Base-by-base conservation (phyloP, 2,113 vertebrate species). In the Madoqua kirkii region DNA sequence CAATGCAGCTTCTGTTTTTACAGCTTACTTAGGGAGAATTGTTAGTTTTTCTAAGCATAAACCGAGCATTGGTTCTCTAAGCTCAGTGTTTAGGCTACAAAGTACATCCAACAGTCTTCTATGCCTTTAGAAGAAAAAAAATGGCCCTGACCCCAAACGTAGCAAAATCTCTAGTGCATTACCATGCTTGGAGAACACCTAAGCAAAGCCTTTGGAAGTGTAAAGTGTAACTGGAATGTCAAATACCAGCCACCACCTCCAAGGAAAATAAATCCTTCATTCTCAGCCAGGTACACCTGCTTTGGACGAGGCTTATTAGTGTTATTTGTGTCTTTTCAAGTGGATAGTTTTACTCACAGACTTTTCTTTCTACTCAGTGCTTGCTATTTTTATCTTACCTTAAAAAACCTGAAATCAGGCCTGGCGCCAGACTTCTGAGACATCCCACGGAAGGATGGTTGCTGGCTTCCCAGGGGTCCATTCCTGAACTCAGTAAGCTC, bases 21-120 rank as follows among this genome's bases (percentile, higher is more conserved):
- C 97, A 98, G 98, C 97, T 98, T 98, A 97, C 97, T 97, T 94
- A 91, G 87, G 91, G 95, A 98, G 93, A 96, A 87, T 96, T 98
- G 97, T 98, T 98, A 98, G 98, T 98, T 98, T 98, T 98, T 98
- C 96, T 98, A 98, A 98, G 98, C 94, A 93, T 97, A 95, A 97
- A 97, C 93, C 17, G 1, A 92, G 95, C 96, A 87, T 97, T 97
- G 67, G 86, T 96, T 89, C 97, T 97, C 62, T 97, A 98, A 98
- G 97, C 97, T 96, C 97, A 98, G 67, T 98, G 96, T 98, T 98
- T 98, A 98, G 98, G 97, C 97, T 98, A 97, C 97, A 98, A 97
- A 98, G 91, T 94, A 95, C 48, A 94, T 59, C 93, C 89, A 93
- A 93, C 93, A 71, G 93, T 96, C 97, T 96, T 96, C 96, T 95